Evolutionary conservation across 2,797 vertebrate genomes (phyloP), one percentile per base, ranked within the genome.

Genomic region (Syndactyla subalaris): DNA sequence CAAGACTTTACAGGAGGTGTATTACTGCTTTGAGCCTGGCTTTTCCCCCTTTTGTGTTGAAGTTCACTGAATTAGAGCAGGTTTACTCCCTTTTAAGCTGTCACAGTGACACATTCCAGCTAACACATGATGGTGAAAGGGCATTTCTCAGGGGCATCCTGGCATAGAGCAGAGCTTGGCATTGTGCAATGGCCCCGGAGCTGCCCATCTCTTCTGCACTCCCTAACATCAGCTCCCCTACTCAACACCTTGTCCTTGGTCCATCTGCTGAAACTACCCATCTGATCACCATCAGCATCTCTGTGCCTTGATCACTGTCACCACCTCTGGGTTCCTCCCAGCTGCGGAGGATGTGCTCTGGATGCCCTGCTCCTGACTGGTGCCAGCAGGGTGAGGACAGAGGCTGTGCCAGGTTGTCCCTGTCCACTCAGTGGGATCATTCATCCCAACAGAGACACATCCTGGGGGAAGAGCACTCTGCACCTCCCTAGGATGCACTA

Each of bases 291-390:
- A 16, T 91, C n/a, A 2, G 86, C 91, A 89, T 81, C 80, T 95
- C 92, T 72, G 3, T 32, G 41, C 61, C 38, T 62, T 74, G 80
- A 45, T 95, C 94, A 55, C 92, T 49, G 14, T 91, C n/a, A 2
- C 85, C 92, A 91, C 78, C 76, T 95, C 92, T 72, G 2, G 12
- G 23, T 95, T 96, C 92, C 85, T 97, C 86, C 95, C 29, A 1
- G 80, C 83, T 70, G 83, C 3, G 0, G 65, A 85, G 68, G 63
- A 24, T 59, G 59, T 0, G 0, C 27, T 78, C 24, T 11, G n/a
- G 43, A 8, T 39, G 10, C 22, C 10, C 55, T 7, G 6, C 22
- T 75, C 38, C 38, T 16, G 21, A 22, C 74, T 52, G 63, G 14
- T 84, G 57, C 62, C 23, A 5, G 2, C 3, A 1, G 24, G 32